Evolutionary conservation across 2,113 vertebrate species (phyloP).

Genomic region (Corvus cornix): DNA sequence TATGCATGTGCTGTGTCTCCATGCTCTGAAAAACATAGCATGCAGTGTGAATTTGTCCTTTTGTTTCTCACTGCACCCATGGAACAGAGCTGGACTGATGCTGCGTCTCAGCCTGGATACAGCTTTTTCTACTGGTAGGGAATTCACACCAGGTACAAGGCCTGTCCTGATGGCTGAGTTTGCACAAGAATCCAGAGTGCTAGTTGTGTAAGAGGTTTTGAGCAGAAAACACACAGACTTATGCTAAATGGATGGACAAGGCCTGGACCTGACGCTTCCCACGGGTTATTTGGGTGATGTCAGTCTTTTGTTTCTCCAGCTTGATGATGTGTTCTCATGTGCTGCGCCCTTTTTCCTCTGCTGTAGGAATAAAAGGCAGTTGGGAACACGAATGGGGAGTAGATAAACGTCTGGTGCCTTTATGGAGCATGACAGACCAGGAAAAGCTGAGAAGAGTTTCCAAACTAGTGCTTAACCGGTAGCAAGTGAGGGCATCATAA

Average conservation of each 20-base stretch:
- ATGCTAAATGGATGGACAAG: not conserved
- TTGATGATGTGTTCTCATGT: rapidly evolving
- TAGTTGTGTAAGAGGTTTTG: too few species aligned
- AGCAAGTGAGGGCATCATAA: not conserved
- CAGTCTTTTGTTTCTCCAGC: not conserved
- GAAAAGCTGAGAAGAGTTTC: not conserved
- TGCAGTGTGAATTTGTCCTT: not conserved
- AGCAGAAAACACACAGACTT: not conserved
- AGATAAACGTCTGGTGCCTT: not conserved
- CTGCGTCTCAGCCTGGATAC: not conserved
- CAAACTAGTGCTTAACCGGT: not conserved
- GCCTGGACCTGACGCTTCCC: not conserved
- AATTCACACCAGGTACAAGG: not conserved
- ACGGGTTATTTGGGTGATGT: not conserved
- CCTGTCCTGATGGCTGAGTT: not conserved
- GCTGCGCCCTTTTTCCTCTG: not conserved
- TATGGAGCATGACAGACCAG: not conserved
- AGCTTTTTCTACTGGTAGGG: not conserved
- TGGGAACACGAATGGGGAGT: not conserved
- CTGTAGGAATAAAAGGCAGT: not conserved
- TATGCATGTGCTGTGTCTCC: not conserved
- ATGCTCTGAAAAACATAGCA: not conserved
- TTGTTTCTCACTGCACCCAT: not conserved
- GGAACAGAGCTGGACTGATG: not conserved
- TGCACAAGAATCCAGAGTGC: not conserved